phyloP scores from a whole-genome alignment of 1,140 invertebrate genomes.

The Zaprionus capensis region DNA sequence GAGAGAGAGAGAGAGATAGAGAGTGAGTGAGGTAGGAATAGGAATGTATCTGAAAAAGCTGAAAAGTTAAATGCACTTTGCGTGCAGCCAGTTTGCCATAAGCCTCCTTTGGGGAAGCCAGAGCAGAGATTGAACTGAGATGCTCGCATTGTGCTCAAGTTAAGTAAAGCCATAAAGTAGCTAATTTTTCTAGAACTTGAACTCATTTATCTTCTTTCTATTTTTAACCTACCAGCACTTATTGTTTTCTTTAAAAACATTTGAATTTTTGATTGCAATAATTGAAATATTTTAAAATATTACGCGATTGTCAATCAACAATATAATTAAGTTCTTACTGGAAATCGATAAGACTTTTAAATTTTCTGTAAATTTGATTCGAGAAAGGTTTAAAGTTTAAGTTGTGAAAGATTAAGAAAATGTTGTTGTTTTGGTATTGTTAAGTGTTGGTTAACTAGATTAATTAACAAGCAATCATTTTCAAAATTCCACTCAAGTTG shows the following conservation, averaged over 20 bases:
- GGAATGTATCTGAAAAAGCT: slow-evolving; percentile 2
- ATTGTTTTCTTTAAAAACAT: neutral
- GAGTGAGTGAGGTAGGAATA: neutral
- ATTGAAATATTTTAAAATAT: too few species aligned
- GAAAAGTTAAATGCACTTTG: slow-evolving; percentile 31
- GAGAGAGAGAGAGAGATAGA: neutral
- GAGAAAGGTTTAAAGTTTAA: neutral
- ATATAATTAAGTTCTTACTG: neutral
- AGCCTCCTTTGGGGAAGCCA: neutral
- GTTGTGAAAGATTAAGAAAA: neutral
- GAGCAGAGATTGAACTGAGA: neutral
- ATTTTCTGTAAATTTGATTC: neutral
- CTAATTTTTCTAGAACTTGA: neutral
- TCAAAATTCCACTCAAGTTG: neutral
- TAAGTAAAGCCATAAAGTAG: neutral
- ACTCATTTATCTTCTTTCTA: neutral
- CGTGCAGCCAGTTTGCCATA: neutral
- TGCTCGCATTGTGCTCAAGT: neutral
- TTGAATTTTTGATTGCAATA: too few species aligned
- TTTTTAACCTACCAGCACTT: neutral
- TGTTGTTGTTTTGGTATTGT: neutral
- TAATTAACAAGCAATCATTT: neutral
- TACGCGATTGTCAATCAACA: neutral
- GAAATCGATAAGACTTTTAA: neutral
- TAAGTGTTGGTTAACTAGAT: neutral